Evolutionary conservation across 1,140 invertebrate species (phyloP).

Genomic region (Chymomyza costata): DNA sequence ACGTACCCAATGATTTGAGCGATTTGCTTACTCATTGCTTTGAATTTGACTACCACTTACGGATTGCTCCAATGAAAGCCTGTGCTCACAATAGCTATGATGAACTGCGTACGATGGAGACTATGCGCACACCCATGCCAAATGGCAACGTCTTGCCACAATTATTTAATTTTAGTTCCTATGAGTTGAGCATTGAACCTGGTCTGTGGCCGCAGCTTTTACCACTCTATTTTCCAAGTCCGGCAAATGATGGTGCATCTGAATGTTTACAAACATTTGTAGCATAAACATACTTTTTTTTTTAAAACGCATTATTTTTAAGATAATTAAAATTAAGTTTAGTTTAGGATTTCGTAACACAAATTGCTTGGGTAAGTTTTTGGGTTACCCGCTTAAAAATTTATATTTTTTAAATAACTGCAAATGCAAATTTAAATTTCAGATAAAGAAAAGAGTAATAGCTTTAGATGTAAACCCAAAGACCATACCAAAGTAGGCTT

Average conservation of each 20-base stretch:
- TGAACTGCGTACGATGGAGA: constrained; percentile 35
- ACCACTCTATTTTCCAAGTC: constrained; percentile 24
- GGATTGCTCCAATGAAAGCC: constrained; percentile 30
- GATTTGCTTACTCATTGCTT: constrained; percentile 28
- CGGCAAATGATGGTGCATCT: no score
- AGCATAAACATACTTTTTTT: no score
- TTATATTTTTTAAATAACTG: no score
- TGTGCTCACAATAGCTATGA: constrained; percentile 30
- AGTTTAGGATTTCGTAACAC: no score
- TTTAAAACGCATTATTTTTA: no score
- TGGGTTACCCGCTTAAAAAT: no score
- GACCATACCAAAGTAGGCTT: constrained; percentile 41
- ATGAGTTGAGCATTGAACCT: constrained; percentile 21
- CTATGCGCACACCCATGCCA: constrained; percentile 23
- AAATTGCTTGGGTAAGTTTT: no score
- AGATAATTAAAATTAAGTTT: no score
- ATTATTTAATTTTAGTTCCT: constrained; percentile 37
- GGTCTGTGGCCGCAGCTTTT: constrained; percentile 23
- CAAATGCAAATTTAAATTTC: no score
- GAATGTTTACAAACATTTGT: no score
- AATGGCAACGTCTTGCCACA: constrained; percentile 29
- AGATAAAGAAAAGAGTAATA: no score
- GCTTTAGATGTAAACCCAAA: no score
- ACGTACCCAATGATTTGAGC: constrained; percentile 26
- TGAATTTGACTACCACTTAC: constrained; percentile 7